A percentile compares a stretch with the other conserved stretches of the same genome.
Evolutionary conservation across 2,113 vertebrate genomes (phyloP).

Genomic region (Puffinus mauretanicus): DNA sequence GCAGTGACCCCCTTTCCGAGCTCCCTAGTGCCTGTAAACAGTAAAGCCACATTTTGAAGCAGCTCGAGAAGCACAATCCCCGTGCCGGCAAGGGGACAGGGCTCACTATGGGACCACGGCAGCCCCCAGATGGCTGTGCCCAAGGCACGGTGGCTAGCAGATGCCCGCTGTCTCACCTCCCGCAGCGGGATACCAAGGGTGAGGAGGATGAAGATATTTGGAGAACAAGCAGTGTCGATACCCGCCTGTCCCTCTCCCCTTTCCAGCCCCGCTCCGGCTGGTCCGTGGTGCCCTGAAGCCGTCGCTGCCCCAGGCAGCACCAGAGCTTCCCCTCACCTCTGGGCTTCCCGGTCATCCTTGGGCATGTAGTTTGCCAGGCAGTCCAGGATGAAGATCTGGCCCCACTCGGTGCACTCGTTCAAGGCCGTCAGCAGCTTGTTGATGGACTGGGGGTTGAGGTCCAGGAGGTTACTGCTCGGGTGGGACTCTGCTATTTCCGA

Average conservation of each 20-base stretch:
- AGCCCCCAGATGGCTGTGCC: background rate
- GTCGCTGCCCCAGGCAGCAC: background rate
- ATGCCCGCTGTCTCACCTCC: background rate
- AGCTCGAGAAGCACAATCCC: background rate
- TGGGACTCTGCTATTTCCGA: conserved; percentile 97
- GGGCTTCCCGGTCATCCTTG: conserved; percentile 95
- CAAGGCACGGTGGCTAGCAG: background rate
- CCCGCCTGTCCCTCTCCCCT: background rate
- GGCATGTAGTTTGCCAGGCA: conserved; percentile 97
- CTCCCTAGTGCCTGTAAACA: fast-evolving
- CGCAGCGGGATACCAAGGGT: background rate
- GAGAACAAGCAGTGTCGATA: background rate
- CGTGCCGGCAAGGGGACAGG: background rate
- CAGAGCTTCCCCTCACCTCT: conserved; percentile 82
- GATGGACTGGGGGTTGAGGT: conserved; percentile 97
- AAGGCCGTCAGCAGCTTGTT: conserved; percentile 97
- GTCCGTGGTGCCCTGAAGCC: background rate
- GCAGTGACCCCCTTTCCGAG: background rate
- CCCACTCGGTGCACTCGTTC: conserved; percentile 98
- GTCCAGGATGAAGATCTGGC: conserved; percentile 98
- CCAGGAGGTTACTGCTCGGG: conserved; percentile 95
- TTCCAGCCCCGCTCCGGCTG: fast-evolving
- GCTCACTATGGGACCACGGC: fast-evolving
- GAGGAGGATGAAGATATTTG: background rate
- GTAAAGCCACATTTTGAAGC: background rate